A percentile compares a stretch with the other conserved stretches of the same genome.
Conservation (phyloP, 2,888 invertebrate species). For the Lasioglossum pauxillum region DNA sequence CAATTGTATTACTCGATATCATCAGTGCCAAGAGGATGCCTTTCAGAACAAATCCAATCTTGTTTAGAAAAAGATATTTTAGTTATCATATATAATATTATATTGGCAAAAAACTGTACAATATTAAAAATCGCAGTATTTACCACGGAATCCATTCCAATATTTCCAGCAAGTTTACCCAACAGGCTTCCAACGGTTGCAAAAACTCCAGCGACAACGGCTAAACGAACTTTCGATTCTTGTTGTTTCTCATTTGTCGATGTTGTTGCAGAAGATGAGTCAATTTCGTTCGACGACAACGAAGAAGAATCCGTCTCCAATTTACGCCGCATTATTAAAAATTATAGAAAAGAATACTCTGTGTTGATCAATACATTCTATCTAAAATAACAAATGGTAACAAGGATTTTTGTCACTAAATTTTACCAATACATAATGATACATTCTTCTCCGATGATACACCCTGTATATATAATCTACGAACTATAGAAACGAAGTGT, state of each 20-base stretch:
- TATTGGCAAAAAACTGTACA: not conserved
- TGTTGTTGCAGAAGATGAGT: not conserved
- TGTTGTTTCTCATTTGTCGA: slow-evolving; percentile 16
- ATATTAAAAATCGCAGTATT: slow-evolving; percentile 63
- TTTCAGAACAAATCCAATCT: slow-evolving; percentile 76
- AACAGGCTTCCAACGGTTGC: slow-evolving; percentile 88
- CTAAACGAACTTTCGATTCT: slow-evolving; percentile 78
- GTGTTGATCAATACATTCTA: not conserved
- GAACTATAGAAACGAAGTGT: slow-evolving; percentile 5
- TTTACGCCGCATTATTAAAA: slow-evolving; percentile 28
- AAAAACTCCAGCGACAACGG: slow-evolving; percentile 87
- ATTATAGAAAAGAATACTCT: not conserved
- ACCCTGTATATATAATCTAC: no score
- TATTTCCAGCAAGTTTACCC: slow-evolving; percentile 87
- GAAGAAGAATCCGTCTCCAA: slow-evolving; percentile 19
- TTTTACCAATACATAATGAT: slow-evolving; percentile 1
- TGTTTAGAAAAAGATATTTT: slow-evolving; percentile 9
- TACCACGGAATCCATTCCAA: slow-evolving; percentile 64
- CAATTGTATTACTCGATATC: slow-evolving; percentile 87
- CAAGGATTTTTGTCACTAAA: slow-evolving; percentile 7
- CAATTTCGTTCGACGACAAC: not conserved
- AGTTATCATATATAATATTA: not conserved
- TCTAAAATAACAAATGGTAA: not conserved
- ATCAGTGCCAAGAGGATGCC: slow-evolving; percentile 84
- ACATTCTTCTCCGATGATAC: not conserved